Conservation (phyloP, 2,113 vertebrate genomes). For the Peromyscus leucopus region DNA sequence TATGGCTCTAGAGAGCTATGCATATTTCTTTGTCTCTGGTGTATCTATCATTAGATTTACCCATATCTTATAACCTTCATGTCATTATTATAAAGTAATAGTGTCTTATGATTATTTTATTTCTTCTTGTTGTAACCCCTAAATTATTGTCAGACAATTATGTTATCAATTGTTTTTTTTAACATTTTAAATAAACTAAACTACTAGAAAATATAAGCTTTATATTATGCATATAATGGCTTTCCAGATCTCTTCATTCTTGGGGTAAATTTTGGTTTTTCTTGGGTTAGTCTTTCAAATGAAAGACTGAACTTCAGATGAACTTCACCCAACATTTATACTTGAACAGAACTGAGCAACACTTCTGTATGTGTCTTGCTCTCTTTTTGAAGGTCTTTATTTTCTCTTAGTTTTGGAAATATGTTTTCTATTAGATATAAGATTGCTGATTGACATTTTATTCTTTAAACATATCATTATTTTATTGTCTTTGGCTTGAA, state of each 20-base stretch:
- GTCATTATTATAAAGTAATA: not conserved
- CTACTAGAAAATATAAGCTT: not conserved
- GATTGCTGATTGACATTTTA: not conserved
- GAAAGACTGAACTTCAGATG: not conserved
- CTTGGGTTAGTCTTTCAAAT: not conserved
- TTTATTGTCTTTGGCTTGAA: not conserved
- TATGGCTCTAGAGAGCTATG: not conserved
- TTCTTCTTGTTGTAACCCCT: not conserved
- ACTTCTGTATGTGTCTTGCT: not conserved
- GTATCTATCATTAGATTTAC: not conserved
- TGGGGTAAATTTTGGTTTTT: not conserved
- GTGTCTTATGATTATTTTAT: not conserved
- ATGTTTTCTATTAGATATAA: not conserved
- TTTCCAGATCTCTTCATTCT: not conserved
- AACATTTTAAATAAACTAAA: conserved; percentile 7
- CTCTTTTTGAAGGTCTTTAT: conserved; percentile 2
- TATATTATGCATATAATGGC: not conserved
- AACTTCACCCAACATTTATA: not conserved
- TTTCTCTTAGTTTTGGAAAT: not conserved
- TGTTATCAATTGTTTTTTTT: not conserved
- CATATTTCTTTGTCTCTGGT: not conserved
- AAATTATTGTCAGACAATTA: not conserved
- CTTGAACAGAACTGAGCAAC: not conserved
- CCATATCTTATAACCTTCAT: not conserved
- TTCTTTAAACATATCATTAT: not conserved